Base-by-base conservation (phyloP, 1,140 invertebrate species). In the Dreissena polymorpha region DNA sequence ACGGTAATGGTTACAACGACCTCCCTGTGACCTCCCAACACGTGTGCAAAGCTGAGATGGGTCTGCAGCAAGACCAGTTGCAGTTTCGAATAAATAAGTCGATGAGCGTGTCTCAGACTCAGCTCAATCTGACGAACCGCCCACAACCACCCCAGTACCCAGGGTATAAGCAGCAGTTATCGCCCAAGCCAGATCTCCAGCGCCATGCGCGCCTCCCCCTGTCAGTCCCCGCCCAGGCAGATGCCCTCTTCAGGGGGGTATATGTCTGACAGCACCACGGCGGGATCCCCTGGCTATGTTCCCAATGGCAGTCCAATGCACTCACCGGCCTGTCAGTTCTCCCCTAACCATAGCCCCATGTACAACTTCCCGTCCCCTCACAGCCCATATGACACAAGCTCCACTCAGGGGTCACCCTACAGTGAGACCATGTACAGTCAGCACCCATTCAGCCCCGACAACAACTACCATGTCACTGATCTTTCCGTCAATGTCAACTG, bases 71-170 rank as follows among this genome's bases (percentile, higher is more conserved):
- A 13, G 18, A 64, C 25, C 16, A 65, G 50, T 68, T 79, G 81
- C 68, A 16, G 21, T 10, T 1, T 39, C 10, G 67, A 65, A 51
- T 72, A 23, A 72, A 27, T 25, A 70, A 80, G 27, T 68, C 78
- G 0, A 80, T 80, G 78, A 80, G 72, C 53, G 71, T 80, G 78
- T 72, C 53, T 25, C 25, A 55, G 10, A 72, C 6, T 39, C 78
- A 71, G 25, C 57, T 71, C 25, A 71, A 60, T 29, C 64, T 80
- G 51, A 10, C 64, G 3, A 53, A 23, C n/a, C 63, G 77, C 39
- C 77, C 68, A 39, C 78, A 67, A 29, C 76, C 76, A 21, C 71
- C 71, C 18, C 78, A 80, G 69, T 80, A 80, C 27, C 78, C 78
- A 50, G 78, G 78, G 57, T 71, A 71, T 25, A n/a, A 65, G 53